These are phyloP conservation scores for Tetanocera ferruginea DNA, from an alignment of 2,888 invertebrate species.

Conservation along the genomic window DNA sequence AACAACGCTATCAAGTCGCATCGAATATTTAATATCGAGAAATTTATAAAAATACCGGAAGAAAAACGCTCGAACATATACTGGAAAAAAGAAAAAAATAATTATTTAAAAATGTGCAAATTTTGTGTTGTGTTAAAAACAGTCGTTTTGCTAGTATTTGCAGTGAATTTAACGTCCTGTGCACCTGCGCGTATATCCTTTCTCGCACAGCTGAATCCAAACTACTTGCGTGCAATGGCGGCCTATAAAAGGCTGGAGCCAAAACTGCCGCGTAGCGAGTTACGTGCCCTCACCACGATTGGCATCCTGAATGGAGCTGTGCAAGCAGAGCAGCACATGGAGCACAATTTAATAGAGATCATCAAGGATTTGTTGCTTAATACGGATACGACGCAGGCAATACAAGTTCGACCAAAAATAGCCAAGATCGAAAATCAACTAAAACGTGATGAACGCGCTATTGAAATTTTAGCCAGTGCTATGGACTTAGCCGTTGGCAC, in stretches of 20 bases:
- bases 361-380: conserved; percentile 61
- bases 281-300: conserved; percentile 60
- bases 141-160: no score
- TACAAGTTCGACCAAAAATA: conserved; percentile 56
- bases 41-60: not conserved
- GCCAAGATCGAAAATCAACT: conserved; percentile 62
- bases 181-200: conserved; percentile 46
- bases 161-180: no score
- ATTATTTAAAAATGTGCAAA: conserved; percentile 35
- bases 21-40: not conserved
- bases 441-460: conserved; percentile 60
- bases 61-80: no score
- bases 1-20: not conserved
- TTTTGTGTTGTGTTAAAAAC: no score
- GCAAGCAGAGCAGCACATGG: conserved; percentile 63
- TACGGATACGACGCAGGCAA: conserved; percentile 52
- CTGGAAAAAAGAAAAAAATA: conserved; percentile 42
- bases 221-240: conserved; percentile 59
- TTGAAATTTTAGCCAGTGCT: conserved; percentile 62
- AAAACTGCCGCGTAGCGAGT: conserved; percentile 58
- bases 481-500: conserved; percentile 61
- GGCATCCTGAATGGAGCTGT: conserved; percentile 66
- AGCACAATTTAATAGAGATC: conserved; percentile 58
- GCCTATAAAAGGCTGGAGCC: conserved; percentile 63
- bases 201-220: conserved; percentile 56